Percentiles rank a stretch among this genome's conserved stretches.
Evolutionary conservation across 2,888 invertebrate genomes (phyloP).

Genomic region (Apotomis turbidana): DNA sequence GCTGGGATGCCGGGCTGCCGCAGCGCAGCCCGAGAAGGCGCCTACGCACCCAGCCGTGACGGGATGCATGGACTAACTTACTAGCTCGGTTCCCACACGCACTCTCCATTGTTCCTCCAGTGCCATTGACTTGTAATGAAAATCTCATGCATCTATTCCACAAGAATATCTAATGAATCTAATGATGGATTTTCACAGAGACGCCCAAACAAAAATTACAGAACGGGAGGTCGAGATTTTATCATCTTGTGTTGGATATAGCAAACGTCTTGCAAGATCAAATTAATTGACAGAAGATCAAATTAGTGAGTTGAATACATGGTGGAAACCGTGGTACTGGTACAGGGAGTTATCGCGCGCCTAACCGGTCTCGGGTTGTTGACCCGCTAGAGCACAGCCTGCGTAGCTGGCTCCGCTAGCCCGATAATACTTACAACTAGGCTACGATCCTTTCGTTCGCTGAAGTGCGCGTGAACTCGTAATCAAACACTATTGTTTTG

Average conservation of each 20-base stretch:
- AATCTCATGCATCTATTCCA: conserved; percentile 17
- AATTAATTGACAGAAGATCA: neutral
- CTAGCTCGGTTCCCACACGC: conserved; percentile 28
- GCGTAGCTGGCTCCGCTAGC: conserved; percentile 58
- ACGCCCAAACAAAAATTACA: neutral
- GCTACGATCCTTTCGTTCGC: conserved; percentile 58
- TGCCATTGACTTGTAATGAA: conserved; percentile 28
- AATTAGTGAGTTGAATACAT: conserved; percentile 48
- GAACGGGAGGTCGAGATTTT: conserved; percentile 4
- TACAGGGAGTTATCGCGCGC: conserved; percentile 61
- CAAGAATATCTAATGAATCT: neutral
- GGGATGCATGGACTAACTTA: conserved; percentile 24
- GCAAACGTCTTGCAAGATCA: neutral
- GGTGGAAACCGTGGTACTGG: conserved; percentile 59
- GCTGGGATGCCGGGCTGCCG: conserved; percentile 22
- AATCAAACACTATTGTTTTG: conserved; percentile 15
- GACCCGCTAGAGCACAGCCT: conserved; percentile 60
- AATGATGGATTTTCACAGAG: neutral
- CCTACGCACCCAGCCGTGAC: conserved; percentile 61
- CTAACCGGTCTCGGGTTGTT: conserved; percentile 73
- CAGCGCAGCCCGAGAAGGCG: conserved; percentile 46
- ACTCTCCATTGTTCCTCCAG: conserved; percentile 30
- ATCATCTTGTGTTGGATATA: conserved; percentile 1
- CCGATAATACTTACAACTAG: conserved; percentile 54
- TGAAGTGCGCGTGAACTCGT: conserved; percentile 38